Evolutionary conservation across 2,888 invertebrate species (phyloP), one percentile per base, ranked within the genome.

Genomic region (Ormyrus nitidulus): DNA sequence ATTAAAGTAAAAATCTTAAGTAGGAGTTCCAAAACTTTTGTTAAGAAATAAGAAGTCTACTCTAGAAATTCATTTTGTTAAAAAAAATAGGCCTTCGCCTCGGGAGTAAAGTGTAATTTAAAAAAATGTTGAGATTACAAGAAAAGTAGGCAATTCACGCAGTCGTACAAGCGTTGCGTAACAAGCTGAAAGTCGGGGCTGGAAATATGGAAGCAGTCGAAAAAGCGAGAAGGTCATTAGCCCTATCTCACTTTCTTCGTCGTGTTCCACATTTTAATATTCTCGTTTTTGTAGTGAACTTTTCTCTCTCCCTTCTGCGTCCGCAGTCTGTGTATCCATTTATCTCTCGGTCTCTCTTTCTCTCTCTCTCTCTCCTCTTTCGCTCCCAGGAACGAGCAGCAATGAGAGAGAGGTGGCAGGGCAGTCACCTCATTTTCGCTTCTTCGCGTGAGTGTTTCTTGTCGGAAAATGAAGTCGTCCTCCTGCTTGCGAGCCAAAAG

Each of bases 381-480:
- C 19, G 19, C 11, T 53, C 48, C 34, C n/a, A 64, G 65, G 10
- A 49, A 51, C 3, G 6, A 34, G 13, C 9, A n/a, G 56, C 7
- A 46, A 34, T 6, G 53, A 19, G 6, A 7, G 51, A 61, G 59
- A 13, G 49, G 61, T 9, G 59, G 62, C 46, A 53, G 71, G 34
- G 64, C 74, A 73, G 65, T 68, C 72, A 70, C 74, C 79, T 79
- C 74, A 79, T 79, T 79, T 79, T 79, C 69, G 64, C 73, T 51
- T 58, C 62, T 65, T 64, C n/a, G 48, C 44, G 69, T 61, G 59
- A 48, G 59, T 79, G 51, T 66, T 73, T 69, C 69, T 66, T 34
- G 74, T n/a, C 64, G 61, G 73, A 64, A 79, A 79, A 74, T 79
- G 70, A 79, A 79, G 64, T 74, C 79, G 64, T 64, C 64, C 61